Base-by-base conservation (phyloP, 2,797 vertebrate species). In the Gallinago stenura region DNA sequence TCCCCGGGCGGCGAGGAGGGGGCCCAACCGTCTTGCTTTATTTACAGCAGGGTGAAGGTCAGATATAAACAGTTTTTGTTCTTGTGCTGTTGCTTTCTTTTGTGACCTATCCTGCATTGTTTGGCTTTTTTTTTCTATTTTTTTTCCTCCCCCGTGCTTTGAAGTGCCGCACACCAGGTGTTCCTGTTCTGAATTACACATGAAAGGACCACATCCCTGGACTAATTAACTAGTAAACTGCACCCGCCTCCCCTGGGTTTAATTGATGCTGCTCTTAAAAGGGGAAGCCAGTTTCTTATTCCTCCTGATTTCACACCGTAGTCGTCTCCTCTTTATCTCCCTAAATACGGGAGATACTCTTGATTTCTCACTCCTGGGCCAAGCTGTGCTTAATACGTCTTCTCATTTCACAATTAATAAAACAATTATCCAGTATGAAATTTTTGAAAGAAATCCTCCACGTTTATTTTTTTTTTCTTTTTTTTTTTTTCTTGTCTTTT, bases 171-270 rank as follows among this genome's bases (percentile, higher is more conserved):
- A 95, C 98, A 97, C 98, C 98, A 98, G 98, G 98, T 98, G 98
- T 98, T 97, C 98, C 97, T 98, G 98, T 98, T 98, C 98, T 98
- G 98, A 98, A 98, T 98, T 98, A 98, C 98, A 98, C 98, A 98
- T 98, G 98, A 98, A 98, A 98, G 98, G 97, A 97, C 97, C 97
- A 97, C 97, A 98, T 98, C 98, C 98, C 97, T 88, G 95, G 96
- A 98, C 98, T 98, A 98, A 98, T 98, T 98, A 98, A 98, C 98
- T 98, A 97, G 97, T 98, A 98, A 98, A 98, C 98, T 97, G 97
- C 97, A 96, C 98, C 98, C 97, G 35, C 97, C 97, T 97, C 98
- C 98, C 98, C 95, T 97, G 98, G 97, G 98, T 95, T 98, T 98
- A 98, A 98, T 98, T 98, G 98, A 98, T 96, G 97, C 97, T 93